Evolutionary conservation across 1,140 invertebrate genomes (phyloP), one percentile per base, ranked within the genome.

Genomic region (Drosophila mauritiana): DNA sequence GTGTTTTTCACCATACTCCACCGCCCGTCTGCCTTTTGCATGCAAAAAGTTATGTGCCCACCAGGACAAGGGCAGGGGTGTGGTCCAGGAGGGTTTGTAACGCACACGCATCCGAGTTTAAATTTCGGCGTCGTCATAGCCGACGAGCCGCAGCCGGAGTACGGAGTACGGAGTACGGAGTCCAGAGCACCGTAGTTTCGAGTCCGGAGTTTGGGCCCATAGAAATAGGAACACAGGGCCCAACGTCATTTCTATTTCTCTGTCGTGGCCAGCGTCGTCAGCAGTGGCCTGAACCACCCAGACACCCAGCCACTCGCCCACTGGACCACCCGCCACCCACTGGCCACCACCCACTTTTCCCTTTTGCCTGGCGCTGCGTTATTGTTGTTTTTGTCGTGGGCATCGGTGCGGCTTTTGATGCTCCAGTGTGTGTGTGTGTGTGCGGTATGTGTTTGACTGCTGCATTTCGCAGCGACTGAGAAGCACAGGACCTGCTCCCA

Each of bases 41-140:
- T 56, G 81, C 73, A 78, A 82, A 85, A 81, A 86, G 82, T 85
- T 85, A 85, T 85, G 82, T 86, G 82, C 63, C 77, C 76, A 53
- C 65, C 22, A 10, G 31, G 31, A 8, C 31, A 27, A 27, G 48
- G 25, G 48, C 48, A 1, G 46, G n/a, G 48, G 48, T 22, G 13
- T 15, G 45, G 64, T 20, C n/a, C 25, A 56, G 10, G 37, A 40
- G 17, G 51, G 8, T n/a, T 36, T 68, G 67, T 70, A 70, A 82
- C 83, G 84, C 83, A 86, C 67, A 86, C 83, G 83, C 83, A 78
- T 88, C 52, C 67, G 72, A 80, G 77, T 69, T 81, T 88, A 78
- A 86, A 89, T 86, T 88, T 64, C 63, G 54, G 65, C 65, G 54
- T 72, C 59, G 63, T 78, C 76, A 80, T 75, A 76, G 65, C 57